Evolutionary conservation across 2,113 vertebrate genomes (phyloP).

Genomic region (Lutjanus erythropterus): DNA sequence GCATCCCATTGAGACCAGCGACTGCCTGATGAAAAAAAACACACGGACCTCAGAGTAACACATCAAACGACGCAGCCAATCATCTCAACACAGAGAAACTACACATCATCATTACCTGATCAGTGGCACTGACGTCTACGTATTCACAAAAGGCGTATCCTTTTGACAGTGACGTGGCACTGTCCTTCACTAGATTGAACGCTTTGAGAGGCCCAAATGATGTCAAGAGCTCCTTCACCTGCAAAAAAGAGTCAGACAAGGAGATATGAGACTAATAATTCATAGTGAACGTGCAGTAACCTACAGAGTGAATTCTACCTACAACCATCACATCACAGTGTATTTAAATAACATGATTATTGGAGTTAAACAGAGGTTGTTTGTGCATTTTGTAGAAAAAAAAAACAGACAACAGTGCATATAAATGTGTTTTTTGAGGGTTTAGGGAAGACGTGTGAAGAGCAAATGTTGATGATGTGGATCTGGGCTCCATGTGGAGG

Average conservation of each 20-base stretch:
- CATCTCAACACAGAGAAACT: not conserved
- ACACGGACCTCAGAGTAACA: slow-evolving; percentile 16
- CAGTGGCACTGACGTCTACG: slow-evolving; percentile 84
- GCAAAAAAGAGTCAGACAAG: slow-evolving; percentile 55
- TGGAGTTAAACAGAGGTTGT: not conserved
- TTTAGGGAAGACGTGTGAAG: not conserved
- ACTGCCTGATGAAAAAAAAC: slow-evolving; percentile 77
- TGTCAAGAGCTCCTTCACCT: slow-evolving; percentile 87
- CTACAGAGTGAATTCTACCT: slow-evolving; percentile 40
- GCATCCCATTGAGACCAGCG: slow-evolving; percentile 86
- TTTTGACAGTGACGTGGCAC: slow-evolving; percentile 87
- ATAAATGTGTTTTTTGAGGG: not conserved
- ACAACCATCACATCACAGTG: not conserved
- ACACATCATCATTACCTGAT: slow-evolving; percentile 73
- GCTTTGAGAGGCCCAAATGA: slow-evolving; percentile 87
- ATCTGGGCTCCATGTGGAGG: not conserved
- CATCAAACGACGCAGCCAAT: not conserved
- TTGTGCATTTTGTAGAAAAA: slow-evolving; percentile 2
- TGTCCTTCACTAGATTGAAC: slow-evolving; percentile 88
- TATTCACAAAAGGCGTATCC: slow-evolving; percentile 88
- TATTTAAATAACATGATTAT: slow-evolving; percentile 13
- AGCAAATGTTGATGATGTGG: not conserved
- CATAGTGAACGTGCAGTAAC: not conserved
- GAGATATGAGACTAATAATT: slow-evolving; percentile 26
- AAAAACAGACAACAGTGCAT: not conserved